A percentile compares a stretch with the other conserved stretches of the same genome.
Conservation (phyloP, 2,113 vertebrate species). For the Nothoprocta pentlandii region DNA sequence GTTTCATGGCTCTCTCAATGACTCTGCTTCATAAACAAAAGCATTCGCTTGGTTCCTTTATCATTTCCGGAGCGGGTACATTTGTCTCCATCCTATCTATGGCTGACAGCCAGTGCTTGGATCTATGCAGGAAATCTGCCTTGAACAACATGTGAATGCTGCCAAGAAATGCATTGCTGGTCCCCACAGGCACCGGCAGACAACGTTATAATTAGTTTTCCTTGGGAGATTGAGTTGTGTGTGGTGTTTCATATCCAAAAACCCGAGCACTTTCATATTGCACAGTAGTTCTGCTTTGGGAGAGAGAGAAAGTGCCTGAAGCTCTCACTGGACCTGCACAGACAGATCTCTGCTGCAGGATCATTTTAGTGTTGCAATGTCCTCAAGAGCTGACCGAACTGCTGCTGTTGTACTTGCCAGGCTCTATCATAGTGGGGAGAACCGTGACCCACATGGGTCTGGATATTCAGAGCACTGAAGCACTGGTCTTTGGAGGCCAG, state of each 20-base stretch:
- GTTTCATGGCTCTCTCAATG: background rate
- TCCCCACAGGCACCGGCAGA: slow-evolving; percentile 52
- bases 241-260: background rate
- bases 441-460: background rate
- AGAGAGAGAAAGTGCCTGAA: background rate
- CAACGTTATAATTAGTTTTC: slow-evolving; percentile 13
- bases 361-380: background rate
- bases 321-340: background rate
- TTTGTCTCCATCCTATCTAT: background rate
- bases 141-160: background rate
- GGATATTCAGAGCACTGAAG: accelerated
- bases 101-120: background rate
- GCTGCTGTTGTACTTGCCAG: background rate
- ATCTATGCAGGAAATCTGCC: slow-evolving; percentile 65
- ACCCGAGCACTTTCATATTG: background rate
- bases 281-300: background rate
- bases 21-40: background rate
- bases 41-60: background rate
- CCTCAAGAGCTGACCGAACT: accelerated
- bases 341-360: background rate
- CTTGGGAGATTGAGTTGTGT: background rate
- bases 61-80: slow-evolving; percentile 19
- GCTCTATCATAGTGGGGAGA: accelerated
- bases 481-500: accelerated
- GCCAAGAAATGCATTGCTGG: slow-evolving; percentile 52